These are phyloP conservation scores for Delia radicum DNA, from an alignment of 1,140 invertebrate genomes.

Conservation along the genomic window DNA sequence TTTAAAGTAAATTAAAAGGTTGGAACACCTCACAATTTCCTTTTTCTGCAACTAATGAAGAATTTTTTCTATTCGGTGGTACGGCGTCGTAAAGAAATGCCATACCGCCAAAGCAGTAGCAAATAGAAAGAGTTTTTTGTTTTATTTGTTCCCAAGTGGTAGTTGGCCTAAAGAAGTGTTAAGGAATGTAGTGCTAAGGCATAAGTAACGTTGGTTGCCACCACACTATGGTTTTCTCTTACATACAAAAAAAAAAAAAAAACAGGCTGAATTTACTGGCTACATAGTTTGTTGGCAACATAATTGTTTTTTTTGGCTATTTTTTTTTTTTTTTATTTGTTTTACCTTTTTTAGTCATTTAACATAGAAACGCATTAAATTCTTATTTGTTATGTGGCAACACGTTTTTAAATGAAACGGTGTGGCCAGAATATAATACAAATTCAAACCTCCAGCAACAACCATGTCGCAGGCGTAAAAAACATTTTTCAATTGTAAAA, in stretches of 20 bases:
- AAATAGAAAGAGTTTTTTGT: too few species aligned
- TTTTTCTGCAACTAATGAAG: background rate
- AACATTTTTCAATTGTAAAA: background rate
- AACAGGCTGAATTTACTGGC: background rate
- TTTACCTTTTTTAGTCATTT: too few species aligned
- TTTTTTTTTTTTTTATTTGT: background rate
- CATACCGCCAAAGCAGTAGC: background rate
- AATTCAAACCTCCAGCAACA: background rate
- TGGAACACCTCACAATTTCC: background rate
- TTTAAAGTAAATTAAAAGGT: background rate
- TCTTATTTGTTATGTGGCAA: slow-evolving; percentile 1
- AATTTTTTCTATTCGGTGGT: too few species aligned
- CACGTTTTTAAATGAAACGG: background rate
- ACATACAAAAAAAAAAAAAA: too few species aligned
- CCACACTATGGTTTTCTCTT: too few species aligned
- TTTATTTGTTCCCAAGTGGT: background rate
- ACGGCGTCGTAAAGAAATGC: background rate
- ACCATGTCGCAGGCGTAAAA: background rate
- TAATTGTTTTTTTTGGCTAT: background rate
- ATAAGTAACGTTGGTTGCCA: background rate
- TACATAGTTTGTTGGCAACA: background rate
- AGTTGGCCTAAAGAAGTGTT: background rate
- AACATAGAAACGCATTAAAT: background rate
- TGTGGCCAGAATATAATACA: background rate
- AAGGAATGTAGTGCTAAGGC: background rate